These are phyloP conservation scores for Nautilus pompilius DNA, from an alignment of 1,140 invertebrate species.

Conservation along the genomic window DNA sequence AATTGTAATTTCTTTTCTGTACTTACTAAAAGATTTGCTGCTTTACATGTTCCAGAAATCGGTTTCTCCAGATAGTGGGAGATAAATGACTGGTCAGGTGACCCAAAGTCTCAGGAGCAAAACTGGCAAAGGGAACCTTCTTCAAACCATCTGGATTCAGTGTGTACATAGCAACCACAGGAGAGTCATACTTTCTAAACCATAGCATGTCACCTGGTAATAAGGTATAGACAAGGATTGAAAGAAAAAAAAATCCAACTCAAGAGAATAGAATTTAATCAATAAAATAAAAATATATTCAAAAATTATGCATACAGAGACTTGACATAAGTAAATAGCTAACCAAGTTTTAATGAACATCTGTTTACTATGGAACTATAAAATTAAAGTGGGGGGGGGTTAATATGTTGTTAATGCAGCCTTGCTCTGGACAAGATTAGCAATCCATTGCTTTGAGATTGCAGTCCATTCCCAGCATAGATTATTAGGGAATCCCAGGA, in stretches of 20 bases:
- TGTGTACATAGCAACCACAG: conserved; percentile 86
- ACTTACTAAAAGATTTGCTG: conserved; percentile 48
- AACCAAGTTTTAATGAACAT: too few relatives aligned
- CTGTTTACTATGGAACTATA: too few relatives aligned
- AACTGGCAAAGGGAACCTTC: conserved; percentile 83
- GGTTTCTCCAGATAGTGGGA: conserved; percentile 38
- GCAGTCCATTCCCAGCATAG: too few relatives aligned
- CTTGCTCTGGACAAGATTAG: too few relatives aligned
- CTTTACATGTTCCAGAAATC: conserved; percentile 41
- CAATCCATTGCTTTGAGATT: too few relatives aligned
- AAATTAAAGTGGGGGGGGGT: too few relatives aligned
- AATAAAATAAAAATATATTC: background rate
- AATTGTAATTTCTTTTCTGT: too few relatives aligned
- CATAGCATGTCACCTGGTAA: conserved; percentile 73
- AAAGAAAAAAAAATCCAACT: background rate
- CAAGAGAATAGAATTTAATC: background rate
- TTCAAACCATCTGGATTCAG: conserved; percentile 74
- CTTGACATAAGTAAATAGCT: too few relatives aligned
- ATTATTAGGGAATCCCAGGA: too few relatives aligned
- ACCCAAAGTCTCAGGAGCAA: conserved; percentile 78
- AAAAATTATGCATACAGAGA: conserved; percentile 7
- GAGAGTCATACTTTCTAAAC: conserved; percentile 82
- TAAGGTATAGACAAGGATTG: background rate
- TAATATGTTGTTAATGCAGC: too few relatives aligned
- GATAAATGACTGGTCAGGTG: conserved; percentile 61